Evolutionary conservation across 2,888 invertebrate species (phyloP).

Genomic region (Charanyca ferruginea): DNA sequence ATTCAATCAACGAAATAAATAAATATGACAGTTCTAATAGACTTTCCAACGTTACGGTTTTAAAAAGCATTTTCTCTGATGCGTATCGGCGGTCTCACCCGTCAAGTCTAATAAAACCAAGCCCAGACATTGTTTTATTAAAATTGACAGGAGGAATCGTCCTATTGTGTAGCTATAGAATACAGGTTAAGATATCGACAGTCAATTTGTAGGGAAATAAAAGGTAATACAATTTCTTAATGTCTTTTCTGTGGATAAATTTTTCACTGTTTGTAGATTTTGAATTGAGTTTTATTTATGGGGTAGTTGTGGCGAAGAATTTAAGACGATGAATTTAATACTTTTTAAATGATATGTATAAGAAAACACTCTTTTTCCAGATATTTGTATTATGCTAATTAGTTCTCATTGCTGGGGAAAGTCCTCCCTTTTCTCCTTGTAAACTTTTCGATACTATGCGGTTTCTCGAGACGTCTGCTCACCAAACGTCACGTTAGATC

Average conservation of each 20-base stretch:
- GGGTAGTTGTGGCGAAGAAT: no score
- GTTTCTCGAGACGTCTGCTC: no score
- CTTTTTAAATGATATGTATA: no score
- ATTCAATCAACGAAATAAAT: no score
- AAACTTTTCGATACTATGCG: no score
- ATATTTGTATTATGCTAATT: no score
- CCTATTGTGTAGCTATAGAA: not conserved
- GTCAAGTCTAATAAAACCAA: conserved; percentile 20
- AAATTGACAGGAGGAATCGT: conserved; percentile 15
- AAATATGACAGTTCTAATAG: not conserved
- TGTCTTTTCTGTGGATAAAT: not conserved
- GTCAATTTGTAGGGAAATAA: conserved; percentile 16
- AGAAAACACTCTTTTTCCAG: no score
- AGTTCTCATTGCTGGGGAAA: no score
- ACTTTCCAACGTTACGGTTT: not conserved
- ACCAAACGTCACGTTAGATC: no score
- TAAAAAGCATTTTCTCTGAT: conserved; percentile 6
- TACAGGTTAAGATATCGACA: not conserved
- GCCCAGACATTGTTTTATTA: not conserved
- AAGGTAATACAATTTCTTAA: conserved; percentile 2
- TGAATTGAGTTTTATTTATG: not conserved
- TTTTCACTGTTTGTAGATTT: not conserved
- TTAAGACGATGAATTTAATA: no score
- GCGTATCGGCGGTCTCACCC: not conserved
- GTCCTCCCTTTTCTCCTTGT: no score